Conservation (phyloP, 1,140 invertebrate genomes). For the Brachionus paranguensis region DNA sequence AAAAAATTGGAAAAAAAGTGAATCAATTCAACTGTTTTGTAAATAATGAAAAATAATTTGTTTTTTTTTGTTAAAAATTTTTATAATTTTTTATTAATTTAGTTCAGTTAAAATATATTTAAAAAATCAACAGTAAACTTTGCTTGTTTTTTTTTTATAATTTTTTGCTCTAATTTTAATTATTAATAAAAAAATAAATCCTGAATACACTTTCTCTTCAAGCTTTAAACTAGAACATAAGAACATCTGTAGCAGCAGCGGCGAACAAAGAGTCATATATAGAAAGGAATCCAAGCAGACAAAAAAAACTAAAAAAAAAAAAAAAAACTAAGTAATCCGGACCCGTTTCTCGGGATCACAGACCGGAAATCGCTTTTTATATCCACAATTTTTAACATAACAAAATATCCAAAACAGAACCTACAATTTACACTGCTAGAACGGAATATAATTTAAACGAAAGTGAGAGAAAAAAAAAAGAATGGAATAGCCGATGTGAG, state of each 20-base stretch:
- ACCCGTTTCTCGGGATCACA: neutral
- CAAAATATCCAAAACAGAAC: neutral
- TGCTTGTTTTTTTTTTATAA: neutral
- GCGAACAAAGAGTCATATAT: neutral
- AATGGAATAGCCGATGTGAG: neutral
- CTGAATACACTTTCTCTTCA: neutral
- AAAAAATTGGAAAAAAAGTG: too few species aligned
- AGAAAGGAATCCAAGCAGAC: neutral
- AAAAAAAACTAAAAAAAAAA: neutral
- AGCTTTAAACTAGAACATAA: neutral
- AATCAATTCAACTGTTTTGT: too few species aligned
- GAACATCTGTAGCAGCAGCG: too few species aligned
- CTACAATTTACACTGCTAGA: neutral
- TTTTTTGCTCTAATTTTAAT: neutral
- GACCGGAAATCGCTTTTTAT: neutral
- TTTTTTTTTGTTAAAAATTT: neutral
- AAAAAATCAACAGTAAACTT: slow-evolving; percentile 8
- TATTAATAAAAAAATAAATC: neutral
- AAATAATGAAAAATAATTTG: neutral
- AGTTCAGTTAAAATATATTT: neutral
- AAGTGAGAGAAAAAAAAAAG: neutral
- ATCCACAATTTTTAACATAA: slow-evolving; percentile 16
- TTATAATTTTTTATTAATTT: neutral
- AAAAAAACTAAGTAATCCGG: neutral
- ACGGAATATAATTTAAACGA: slow-evolving; percentile 3